Base-by-base conservation (phyloP, 2,797 vertebrate species). In the Cuculus canorus region DNA sequence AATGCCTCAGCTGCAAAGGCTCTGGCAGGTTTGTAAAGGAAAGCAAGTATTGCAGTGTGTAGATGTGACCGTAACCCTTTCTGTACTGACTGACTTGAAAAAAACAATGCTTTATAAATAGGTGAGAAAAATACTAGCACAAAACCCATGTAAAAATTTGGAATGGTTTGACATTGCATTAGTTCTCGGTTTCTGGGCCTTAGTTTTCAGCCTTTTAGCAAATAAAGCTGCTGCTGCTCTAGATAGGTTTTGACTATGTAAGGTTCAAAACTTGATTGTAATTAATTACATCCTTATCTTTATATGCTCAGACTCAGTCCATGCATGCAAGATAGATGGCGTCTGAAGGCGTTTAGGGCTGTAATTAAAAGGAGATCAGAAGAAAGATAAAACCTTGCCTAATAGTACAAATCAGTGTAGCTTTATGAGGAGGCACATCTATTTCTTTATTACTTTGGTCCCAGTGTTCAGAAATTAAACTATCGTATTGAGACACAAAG, bases 281-380 rank as follows among this genome's bases (percentile, higher is more conserved):
- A 24, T 48, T 48, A 23, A 77, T 83, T 45, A 18, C 32, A 69
- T 53, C 25, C 78, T 84, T 95, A 71, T 83, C 81, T 84, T 84
- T 65, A 57, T 84, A 33, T 28, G n/a, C 71, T 54, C 81, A 70
- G 68, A 53, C 19, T 32, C 16, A 30, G 15, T 47, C 69, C 70
- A n/a, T 17, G n/a, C 1, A 4, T 17, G 16, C 60, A 69, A 82
- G 52, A 64, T 50, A n/a, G 0, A 17, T 22, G 47, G 70, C 1
- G 5, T 23, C 15, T 66, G 24, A 68, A 75, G 52, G 52, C 41
- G 84, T 79, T 69, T 65, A 91, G 66, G 25, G 66, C 25, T 71
- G 30, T 39, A 78, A 72, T 79, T 57, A 65, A 10, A 41, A 85
- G 23, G 12, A 12, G 14, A 70, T 70, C 19, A 45, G 33, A 80